Evolutionary conservation across 1,140 invertebrate genomes (phyloP), one percentile per base, ranked within the genome.

Genomic region (Drosophila rhopaloa): DNA sequence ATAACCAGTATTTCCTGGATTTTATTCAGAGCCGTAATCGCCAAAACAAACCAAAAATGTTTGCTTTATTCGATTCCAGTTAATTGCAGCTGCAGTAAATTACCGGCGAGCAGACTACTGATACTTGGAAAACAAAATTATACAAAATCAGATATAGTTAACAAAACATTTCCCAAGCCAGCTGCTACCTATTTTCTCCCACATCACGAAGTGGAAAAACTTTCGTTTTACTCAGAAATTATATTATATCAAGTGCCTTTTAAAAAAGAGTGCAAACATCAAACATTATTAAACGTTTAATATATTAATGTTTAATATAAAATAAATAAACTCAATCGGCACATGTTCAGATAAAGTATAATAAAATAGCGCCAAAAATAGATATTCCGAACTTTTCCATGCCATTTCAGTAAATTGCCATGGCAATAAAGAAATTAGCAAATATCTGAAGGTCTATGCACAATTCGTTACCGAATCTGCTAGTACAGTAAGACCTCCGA

Each of bases 31-130:
- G 11, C 1, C 14, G 43, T 19, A 63, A 63, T 63, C 53, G 32
- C 54, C 43, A 16, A 38, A 66, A 48, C 35, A 67, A 67, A 50
- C 44, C 44, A 8, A 63, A 41, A 67, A 67, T 67, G 27, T 67
- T 67, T 65, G 16, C 63, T 37, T 65, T 65, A 43, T 65, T 65
- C 46, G 37, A 32, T 50, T 50, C 46, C 44, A 53, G 29, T 29
- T 67, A 65, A 65, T 35, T 51, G 65, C 65, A 44, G 46, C 24
- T 67, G 46, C 59, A 24, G 27, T 14, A 27, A 59, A 16, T 19
- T 47, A n/a, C 11, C 0, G 6, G 11, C 32, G 19, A 38, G 16
- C 16, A 7, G 5, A 35, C 14, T 5, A 35, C 14, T 24, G 16
- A 24, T 27, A 50, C 48, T 32, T 10, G 48, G 8, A 35, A 29